These are phyloP conservation scores for Vidua chalybeata DNA, from an alignment of 2,113 vertebrate species.

Conservation along the genomic window DNA sequence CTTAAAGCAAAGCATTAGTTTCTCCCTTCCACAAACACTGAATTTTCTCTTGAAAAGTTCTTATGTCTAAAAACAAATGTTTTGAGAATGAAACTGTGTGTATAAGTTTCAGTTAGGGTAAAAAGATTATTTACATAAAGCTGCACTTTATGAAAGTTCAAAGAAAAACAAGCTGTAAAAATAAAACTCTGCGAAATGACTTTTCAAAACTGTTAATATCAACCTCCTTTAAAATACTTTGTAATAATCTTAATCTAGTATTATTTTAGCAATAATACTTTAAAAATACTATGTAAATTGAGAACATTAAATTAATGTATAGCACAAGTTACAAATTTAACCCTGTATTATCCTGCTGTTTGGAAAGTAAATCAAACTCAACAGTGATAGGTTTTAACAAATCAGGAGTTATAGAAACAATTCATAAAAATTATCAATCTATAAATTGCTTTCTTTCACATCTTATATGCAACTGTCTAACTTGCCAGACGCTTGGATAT, in stretches of 20 bases:
- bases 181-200: neutral
- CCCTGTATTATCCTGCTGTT: neutral
- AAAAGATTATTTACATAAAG: constrained; percentile 12
- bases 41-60: neutral
- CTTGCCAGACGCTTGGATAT: neutral
- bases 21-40: neutral
- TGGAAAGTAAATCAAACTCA: neutral
- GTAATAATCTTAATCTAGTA: neutral
- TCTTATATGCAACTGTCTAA: neutral
- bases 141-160: neutral
- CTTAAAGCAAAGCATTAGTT: neutral
- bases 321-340: neutral
- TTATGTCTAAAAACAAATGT: neutral
- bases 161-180: neutral
- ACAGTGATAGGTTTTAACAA: neutral
- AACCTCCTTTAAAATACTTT: neutral
- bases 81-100: neutral
- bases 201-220: neutral
- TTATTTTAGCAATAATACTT: constrained; percentile 14
- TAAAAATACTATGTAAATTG: neutral
- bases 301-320: neutral
- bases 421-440: neutral
- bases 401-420: neutral
- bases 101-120: neutral
- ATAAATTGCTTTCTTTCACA: neutral